phyloP scores from a whole-genome alignment of 2,113 vertebrate genomes.

The Aegotheles bennettii region DNA sequence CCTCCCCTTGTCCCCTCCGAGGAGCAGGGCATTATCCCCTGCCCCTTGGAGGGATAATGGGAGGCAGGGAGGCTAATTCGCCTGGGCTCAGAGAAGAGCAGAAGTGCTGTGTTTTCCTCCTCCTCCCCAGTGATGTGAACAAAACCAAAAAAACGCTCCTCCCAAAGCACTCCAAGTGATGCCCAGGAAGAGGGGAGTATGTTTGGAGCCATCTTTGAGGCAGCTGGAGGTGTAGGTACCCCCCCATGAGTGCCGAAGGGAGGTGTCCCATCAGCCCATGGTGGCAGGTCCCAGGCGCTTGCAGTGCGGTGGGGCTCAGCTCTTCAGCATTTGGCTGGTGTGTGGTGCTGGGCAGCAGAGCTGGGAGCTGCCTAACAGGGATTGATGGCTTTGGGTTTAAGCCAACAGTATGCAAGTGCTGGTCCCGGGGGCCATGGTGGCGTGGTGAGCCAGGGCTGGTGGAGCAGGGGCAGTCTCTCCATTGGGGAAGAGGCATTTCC shows the following conservation, averaged over 20 bases:
- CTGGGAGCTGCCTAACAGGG: not conserved
- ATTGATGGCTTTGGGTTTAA: not conserved
- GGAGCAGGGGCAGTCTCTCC: not conserved
- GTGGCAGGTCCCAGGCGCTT: not conserved
- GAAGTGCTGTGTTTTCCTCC: not conserved
- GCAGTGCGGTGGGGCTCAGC: not conserved
- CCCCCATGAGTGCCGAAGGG: rapidly evolving
- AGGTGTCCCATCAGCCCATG: not conserved
- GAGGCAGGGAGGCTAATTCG: not conserved
- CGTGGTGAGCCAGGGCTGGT: not conserved
- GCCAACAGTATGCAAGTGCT: not conserved
- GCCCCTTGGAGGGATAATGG: rapidly evolving
- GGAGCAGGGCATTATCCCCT: not conserved
- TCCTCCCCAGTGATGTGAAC: rapidly evolving
- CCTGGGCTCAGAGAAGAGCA: not conserved
- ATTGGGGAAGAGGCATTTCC: not conserved
- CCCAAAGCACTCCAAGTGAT: not conserved
- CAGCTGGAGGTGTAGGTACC: not conserved
- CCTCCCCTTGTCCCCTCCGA: not conserved
- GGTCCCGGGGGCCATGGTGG: not conserved
- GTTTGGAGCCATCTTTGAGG: not conserved
- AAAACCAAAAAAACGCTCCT: not conserved
- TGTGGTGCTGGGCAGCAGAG: not conserved
- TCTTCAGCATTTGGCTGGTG: not conserved
- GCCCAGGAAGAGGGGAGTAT: not conserved